Evolutionary conservation across 2,888 invertebrate genomes (phyloP), one percentile per base, ranked within the genome.

Genomic region (Clepsis dumicolana): DNA sequence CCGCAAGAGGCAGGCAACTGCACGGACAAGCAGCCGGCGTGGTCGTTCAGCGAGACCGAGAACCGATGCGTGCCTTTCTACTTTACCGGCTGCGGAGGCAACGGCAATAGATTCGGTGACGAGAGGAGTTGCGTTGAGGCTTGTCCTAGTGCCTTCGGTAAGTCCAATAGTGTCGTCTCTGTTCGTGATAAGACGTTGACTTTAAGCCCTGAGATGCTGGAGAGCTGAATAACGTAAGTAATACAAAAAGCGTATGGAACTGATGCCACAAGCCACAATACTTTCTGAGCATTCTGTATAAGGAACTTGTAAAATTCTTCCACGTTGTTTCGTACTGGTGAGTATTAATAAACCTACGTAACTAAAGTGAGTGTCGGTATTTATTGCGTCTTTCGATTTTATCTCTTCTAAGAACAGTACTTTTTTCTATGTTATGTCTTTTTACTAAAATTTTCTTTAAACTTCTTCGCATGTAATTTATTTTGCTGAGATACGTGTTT

Each of bases 1-100:
- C 95, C 96, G 74, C 95, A 96, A 91, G 95, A 95, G 72, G 94
- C 94, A 80, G 98, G 98, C 87, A 96, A 95, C 87, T 98, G 98
- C 94, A 94, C 94, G 64, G 96, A 96, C 81, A 96, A 95, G 79
- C 93, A 95, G 72, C 95, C 98, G 69, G 95, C 95, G 78, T 99
- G 98, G 98, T 96, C 96, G 88, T 98, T 97, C 94, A 97, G 97
- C 86, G 94, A 95, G 73, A 93, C 95, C 56, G 97, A 97, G 88
- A 96, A 97, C 90, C 95, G 97, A 75, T 99, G 99, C 94, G 94
- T 97, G 93, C 98, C 98, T 62, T 99, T 98, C 95, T 97, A 98
- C 95, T 98, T 97, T 93, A 96, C 96, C 75, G 98, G 98, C 75
- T 99, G 98, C 91, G 96, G 95, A 74, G 98, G 98, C 77, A 98